Conservation (phyloP, 2,113 vertebrate species). For the Laticauda colubrina region DNA sequence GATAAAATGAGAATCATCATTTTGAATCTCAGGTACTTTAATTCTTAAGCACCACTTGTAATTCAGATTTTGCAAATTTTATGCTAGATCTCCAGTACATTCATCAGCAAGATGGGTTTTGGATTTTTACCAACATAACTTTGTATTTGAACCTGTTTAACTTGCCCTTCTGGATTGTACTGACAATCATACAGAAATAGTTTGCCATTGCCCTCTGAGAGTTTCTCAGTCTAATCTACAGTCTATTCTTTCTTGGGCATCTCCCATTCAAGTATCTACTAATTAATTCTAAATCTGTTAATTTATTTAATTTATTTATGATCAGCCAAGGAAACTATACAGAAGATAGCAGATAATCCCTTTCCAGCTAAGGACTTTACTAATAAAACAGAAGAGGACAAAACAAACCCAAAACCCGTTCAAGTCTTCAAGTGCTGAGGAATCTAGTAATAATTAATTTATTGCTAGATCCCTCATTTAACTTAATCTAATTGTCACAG, state of each 20-base stretch:
- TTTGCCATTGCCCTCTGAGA: neutral
- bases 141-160: neutral
- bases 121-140: neutral
- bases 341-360: neutral
- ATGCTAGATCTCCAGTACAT: neutral
- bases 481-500: neutral
- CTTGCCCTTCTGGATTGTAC: neutral
- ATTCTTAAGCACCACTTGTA: neutral
- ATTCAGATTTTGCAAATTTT: neutral
- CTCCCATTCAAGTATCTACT: neutral
- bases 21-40: slow-evolving; percentile 19
- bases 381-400: neutral
- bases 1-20: slow-evolving; percentile 35
- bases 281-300: neutral
- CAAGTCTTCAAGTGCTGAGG: neutral
- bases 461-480: neutral
- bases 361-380: neutral
- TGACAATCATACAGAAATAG: neutral
- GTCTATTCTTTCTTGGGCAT: neutral
- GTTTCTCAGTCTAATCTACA: neutral
- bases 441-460: neutral
- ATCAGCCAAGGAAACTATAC: neutral
- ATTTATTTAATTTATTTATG: neutral
- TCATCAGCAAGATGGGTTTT: neutral
- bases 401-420: neutral